Percentiles rank a stretch among this genome's conserved stretches.
Conservation (phyloP, 2,888 invertebrate genomes). For the Stegana nigrithorax region DNA sequence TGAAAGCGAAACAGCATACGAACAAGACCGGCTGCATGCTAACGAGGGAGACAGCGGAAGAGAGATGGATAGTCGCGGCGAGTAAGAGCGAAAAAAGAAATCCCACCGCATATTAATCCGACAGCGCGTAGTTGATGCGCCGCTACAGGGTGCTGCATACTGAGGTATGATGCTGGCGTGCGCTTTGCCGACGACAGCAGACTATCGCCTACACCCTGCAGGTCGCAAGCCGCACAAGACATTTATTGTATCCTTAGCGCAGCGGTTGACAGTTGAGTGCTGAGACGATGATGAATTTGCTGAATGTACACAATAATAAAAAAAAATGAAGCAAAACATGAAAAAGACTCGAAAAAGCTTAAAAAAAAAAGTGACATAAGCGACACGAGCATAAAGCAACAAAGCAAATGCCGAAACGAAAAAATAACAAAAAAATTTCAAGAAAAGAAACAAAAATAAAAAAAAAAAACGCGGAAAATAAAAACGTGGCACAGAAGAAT, state of each 20-base stretch:
- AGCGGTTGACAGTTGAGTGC: constrained; percentile 55
- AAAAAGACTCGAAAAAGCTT: neutral
- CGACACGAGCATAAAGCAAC: too few relatives aligned
- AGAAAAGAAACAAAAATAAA: neutral
- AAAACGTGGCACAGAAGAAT: constrained; percentile 37
- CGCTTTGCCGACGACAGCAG: neutral
- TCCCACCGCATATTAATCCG: constrained; percentile 57
- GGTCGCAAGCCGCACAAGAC: constrained; percentile 47
- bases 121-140: constrained; percentile 41
- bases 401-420: too few relatives aligned
- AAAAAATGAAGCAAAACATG: neutral
- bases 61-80: neutral
- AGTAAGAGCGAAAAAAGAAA: constrained; percentile 47
- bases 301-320: constrained; percentile 12
- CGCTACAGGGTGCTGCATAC: neutral
- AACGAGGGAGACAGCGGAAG: neutral
- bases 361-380: neutral
- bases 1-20: neutral
- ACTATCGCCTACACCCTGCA: constrained; percentile 30
- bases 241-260: constrained; percentile 59
- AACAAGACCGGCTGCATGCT: neutral
- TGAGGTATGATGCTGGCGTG: neutral
- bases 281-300: constrained; percentile 59
- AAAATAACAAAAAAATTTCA: neutral
- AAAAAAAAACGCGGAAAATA: neutral